Conservation (phyloP, 2,113 vertebrate genomes). For the Rhagologus leucostigma region DNA sequence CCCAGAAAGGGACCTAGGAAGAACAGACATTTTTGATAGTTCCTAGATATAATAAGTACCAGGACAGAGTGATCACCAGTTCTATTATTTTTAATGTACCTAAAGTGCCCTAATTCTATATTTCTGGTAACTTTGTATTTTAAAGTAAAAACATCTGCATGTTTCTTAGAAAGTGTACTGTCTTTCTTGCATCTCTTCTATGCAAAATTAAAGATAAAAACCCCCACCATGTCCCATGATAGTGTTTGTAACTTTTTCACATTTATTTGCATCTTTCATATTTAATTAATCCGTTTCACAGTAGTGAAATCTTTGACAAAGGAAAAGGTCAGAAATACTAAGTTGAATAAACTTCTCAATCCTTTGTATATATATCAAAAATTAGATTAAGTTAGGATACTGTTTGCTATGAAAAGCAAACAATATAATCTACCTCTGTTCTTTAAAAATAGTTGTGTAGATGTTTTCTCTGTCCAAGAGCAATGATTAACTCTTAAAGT, state of each 20-base stretch:
- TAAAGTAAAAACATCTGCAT: neutral
- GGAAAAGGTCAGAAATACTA: neutral
- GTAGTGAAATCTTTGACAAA: neutral
- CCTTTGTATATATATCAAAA: neutral
- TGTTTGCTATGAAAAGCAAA: neutral
- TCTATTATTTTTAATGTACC: conserved; percentile 24
- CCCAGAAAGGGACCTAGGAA: neutral
- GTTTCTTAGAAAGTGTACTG: neutral
- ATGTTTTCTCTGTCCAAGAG: neutral
- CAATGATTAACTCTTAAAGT: neutral
- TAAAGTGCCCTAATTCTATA: conserved; percentile 19
- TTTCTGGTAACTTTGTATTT: conserved; percentile 58
- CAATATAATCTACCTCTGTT: neutral
- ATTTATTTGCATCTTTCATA: neutral
- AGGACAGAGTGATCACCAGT: neutral
- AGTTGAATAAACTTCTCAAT: neutral
- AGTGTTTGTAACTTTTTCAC: neutral
- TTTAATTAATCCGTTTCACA: neutral
- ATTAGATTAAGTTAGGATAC: neutral
- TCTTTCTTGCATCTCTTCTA: neutral
- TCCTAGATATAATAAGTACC: neutral
- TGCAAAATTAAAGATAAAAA: neutral
- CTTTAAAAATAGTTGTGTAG: neutral
- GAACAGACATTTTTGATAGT: neutral
- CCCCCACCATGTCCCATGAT: accelerated